Evolutionary conservation across 2,113 vertebrate genomes (phyloP).

Genomic region (Cephalopholis sonnerati): DNA sequence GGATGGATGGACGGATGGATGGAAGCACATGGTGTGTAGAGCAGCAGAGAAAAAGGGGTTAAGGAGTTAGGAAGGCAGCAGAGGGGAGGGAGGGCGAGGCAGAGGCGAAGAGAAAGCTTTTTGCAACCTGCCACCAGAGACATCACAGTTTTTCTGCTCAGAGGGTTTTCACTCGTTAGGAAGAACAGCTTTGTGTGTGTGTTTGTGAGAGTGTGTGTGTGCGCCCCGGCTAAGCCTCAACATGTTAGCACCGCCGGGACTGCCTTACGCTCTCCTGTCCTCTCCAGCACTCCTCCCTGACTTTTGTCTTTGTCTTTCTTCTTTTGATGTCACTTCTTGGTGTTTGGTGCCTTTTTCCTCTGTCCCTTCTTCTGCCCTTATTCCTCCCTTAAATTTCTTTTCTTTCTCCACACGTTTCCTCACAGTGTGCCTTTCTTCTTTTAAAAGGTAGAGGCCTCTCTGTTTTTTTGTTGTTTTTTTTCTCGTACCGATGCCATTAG

Average conservation of each 20-base stretch:
- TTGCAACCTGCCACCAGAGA: slow-evolving; percentile 82
- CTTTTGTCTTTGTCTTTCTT: slow-evolving; percentile 37
- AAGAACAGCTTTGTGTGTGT: slow-evolving; percentile 52
- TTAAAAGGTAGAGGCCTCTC: neutral
- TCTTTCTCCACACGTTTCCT: neutral
- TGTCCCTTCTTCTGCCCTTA: neutral
- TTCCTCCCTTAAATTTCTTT: too few species aligned
- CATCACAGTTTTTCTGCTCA: slow-evolving; percentile 81
- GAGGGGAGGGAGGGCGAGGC: slow-evolving; percentile 45
- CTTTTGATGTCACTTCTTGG: slow-evolving; percentile 13
- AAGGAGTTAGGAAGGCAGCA: slow-evolving; percentile 24
- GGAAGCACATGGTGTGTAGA: neutral
- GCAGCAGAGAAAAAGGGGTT: slow-evolving; percentile 4
- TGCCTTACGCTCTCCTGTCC: slow-evolving; percentile 30
- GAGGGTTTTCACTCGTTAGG: slow-evolving; percentile 73
- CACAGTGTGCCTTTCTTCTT: neutral
- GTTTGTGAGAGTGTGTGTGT: neutral
- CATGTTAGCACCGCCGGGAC: slow-evolving; percentile 64
- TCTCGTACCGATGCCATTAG: slow-evolving; percentile 58
- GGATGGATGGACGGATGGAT: slow-evolving; percentile 27
- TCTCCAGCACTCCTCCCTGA: slow-evolving; percentile 38
- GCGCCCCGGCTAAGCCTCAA: slow-evolving; percentile 49
- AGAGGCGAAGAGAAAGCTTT: slow-evolving; percentile 77
- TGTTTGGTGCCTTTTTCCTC: neutral
- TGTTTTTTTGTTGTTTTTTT: slow-evolving; percentile 27